Evolutionary conservation across 2,113 vertebrate species (phyloP), one percentile per base, ranked within the genome.

Genomic region (Geococcyx californianus): DNA sequence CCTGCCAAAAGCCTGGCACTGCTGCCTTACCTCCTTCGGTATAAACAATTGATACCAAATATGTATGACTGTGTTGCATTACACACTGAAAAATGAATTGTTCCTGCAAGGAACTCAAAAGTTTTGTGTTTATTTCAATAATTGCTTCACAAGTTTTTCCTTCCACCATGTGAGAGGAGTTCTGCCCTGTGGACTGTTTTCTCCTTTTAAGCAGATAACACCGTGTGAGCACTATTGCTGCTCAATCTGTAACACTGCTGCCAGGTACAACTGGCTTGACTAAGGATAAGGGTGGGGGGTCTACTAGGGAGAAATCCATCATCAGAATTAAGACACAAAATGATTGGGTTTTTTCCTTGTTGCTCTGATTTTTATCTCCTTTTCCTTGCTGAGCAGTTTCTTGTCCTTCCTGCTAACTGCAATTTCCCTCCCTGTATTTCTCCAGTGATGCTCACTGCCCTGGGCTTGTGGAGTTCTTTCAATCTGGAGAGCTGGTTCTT

Each of bases 331-430:
- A 93, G 68, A 75, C 18, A 64, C 16, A 74, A 31, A 5, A 18
- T 84, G 64, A 87, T 94, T 96, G n/a, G n/a, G 42, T 93, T 96
- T 88, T 64, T n/a, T 81, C 42, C 62, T 86, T 7, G 9, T 86
- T 78, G 19, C 38, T 90, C 64, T 84, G 76, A 84, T 84, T 92
- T 95, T 96, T 70, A 62, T 56, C 47, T 81, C 84, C 13, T 78
- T 64, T 83, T 83, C 52, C 18, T 75, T 56, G 23, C 21, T 68
- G 72, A 88, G 52, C 13, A 36, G 21, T 68, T 93, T 60, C 4
- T 84, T 81, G 75, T 60, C 60, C 60, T 94, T 87, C 36, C 13
- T 67, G 23, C 73, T 82, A 62, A 28, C 36, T 76, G 42, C 21
- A 84, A 54, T 89, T 55, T 47, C 52, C 34, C 34, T 14, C 42